These are phyloP conservation scores for Aratinga solstitialis DNA, from an alignment of 2,797 vertebrate species.

Conservation along the genomic window DNA sequence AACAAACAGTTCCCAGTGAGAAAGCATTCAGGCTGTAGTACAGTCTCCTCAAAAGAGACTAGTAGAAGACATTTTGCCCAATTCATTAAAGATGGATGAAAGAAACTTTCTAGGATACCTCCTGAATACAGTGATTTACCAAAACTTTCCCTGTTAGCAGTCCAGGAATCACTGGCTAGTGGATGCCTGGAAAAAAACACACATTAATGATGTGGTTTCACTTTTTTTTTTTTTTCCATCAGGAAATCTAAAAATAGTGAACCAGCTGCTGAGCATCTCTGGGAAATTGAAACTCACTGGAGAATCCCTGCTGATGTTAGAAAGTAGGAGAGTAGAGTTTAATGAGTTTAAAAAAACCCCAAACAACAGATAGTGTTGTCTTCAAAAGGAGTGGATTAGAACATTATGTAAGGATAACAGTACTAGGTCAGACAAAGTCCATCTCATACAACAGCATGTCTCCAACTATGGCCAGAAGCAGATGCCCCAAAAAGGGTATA, in stretches of 20 bases:
- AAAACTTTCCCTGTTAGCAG: background rate
- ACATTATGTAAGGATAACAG: background rate
- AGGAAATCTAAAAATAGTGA: conserved; percentile 15
- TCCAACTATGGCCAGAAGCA: background rate
- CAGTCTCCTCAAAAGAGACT: background rate
- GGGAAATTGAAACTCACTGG: background rate
- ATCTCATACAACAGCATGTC: background rate
- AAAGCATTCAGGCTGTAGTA: background rate
- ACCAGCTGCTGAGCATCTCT: conserved; percentile 35
- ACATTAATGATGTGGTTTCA: background rate
- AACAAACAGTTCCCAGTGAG: background rate
- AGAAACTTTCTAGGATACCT: conserved; percentile 14
- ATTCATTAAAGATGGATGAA: background rate
- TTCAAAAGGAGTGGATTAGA: background rate
- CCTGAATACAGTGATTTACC: background rate
- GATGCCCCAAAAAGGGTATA: background rate
- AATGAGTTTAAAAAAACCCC: background rate
- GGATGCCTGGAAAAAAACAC: background rate
- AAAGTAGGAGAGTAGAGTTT: background rate
- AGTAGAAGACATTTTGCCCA: conserved; percentile 15
- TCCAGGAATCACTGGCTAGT: conserved; percentile 6
- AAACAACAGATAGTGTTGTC: background rate
- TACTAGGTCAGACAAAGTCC: background rate
- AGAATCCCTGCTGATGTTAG: conserved; percentile 45
- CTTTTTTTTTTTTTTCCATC: background rate